phyloP scores from a whole-genome alignment of 2,888 invertebrate species.

The Oxyscelio sp. region DNA sequence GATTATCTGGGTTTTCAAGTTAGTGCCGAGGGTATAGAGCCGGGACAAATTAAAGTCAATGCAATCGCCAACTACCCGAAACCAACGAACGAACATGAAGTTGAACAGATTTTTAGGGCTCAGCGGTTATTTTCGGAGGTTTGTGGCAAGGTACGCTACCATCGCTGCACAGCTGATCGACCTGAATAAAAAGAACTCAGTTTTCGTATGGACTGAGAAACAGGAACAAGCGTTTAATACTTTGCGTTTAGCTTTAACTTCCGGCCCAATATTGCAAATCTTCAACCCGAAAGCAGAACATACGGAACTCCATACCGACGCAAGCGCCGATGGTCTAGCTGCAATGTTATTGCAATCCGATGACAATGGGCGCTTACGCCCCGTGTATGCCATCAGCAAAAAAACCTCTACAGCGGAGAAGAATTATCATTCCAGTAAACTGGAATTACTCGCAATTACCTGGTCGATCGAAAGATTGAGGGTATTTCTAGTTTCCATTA shows the following conservation, averaged over 20 bases:
- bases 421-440: background rate
- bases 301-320: conserved; percentile 48
- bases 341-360: conserved; percentile 70
- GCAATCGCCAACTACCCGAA: conserved; percentile 70
- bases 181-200: conserved; percentile 20
- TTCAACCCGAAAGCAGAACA: background rate
- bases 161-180: conserved; percentile 64
- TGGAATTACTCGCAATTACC: background rate
- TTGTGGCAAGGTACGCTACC: conserved; percentile 18
- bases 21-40: no score
- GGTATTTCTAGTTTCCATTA: background rate
- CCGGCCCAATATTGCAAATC: background rate
- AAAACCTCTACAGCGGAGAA: conserved; percentile 1
- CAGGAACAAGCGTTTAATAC: conserved; percentile 4
- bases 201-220: conserved; percentile 37
- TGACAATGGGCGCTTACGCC: conserved; percentile 47
- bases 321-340: conserved; percentile 2
- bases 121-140: conserved; percentile 63
- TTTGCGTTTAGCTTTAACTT: background rate
- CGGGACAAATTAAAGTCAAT: conserved; percentile 69
- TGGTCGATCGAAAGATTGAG: conserved; percentile 57
- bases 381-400: conserved; percentile 76
- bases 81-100: conserved; percentile 64
- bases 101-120: conserved; percentile 72
- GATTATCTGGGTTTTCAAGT: no score